Base-by-base conservation (phyloP, 2,888 invertebrate genomes). In the Ochropleura leucogaster region DNA sequence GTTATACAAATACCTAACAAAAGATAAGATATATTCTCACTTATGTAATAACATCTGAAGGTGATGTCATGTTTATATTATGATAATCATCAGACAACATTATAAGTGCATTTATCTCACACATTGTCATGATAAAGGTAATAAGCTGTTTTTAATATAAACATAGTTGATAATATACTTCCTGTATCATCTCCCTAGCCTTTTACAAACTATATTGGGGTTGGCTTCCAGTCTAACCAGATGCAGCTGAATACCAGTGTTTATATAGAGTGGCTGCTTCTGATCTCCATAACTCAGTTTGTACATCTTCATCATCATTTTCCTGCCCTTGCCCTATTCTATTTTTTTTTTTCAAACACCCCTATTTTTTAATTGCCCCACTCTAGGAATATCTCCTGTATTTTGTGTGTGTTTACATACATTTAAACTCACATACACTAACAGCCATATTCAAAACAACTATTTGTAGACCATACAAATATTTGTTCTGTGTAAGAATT, bases 31-130 rank as follows among this genome's bases (percentile, higher is more conserved):
- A 59, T 44, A 51, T 44, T 8, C 7, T 53, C n/a, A 57, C n/a
- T 9, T 44, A 47, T 65, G n/a, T 64, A 40, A 67, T 78, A 78
- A 63, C 14, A 71, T 8, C 62, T 14, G 18, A 12, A 14, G 55
- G 16, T 79, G 79, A 79, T 79, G 67, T 78, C 66, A 79, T 78
- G 47, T 71, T 51, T 78, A 82, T 66, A 51, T 49, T 16, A 78
- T 59, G 67, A 82, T 83, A 71, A 53, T 71, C 63, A 67, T 67
- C 62, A 30, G 47, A 59, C 47, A 82, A 59, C 18, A 59, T 49
- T 42, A 63, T 42, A 64, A n/a, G 49, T 20, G 40, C 55, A 62
- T 69, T 69, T 78, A 78, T 71, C 49, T 82, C 42, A 53, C 51
- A 51, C n/a, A 74, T 63, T 69, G 51, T 65, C 30, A 46, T 51